A percentile compares a stretch with the other conserved stretches of the same genome.
Conservation (phyloP, 2,888 invertebrate genomes). For the Asteroscopus sphinx region DNA sequence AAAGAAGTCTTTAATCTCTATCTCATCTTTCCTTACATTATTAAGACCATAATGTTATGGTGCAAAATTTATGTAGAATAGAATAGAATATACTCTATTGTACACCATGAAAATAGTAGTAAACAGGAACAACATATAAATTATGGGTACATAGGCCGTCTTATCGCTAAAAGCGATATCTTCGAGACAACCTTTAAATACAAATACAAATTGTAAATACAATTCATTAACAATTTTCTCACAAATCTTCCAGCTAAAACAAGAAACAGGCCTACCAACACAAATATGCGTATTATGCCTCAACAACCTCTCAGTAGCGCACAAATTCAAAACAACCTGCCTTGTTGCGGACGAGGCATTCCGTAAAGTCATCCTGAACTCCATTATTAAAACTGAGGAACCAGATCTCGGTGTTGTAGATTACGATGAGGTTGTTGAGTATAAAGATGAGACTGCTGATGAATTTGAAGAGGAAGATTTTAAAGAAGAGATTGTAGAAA, state of each 20-base stretch:
- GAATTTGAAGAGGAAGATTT: conserved; percentile 33
- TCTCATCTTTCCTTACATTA: too few relatives aligned
- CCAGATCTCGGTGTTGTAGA: conserved; percentile 33
- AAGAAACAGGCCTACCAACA: conserved; percentile 62
- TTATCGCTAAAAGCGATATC: too few relatives aligned
- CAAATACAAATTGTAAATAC: too few relatives aligned
- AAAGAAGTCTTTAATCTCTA: too few relatives aligned
- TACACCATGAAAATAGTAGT: too few relatives aligned
- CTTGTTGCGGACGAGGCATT: conserved; percentile 63
- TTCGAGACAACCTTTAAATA: too few relatives aligned
- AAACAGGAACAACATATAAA: too few relatives aligned
- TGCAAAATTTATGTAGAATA: too few relatives aligned
- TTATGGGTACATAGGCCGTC: too few relatives aligned
- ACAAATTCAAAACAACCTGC: conserved; percentile 70
- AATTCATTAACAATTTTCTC: too few relatives aligned
- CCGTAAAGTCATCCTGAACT: conserved; percentile 42
- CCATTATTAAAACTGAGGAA: conserved; percentile 56
- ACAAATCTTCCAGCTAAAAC: conserved; percentile 42
- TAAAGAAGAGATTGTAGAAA: conserved; percentile 16
- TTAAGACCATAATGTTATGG: too few relatives aligned
- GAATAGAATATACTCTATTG: too few relatives aligned
- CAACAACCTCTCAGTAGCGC: conserved; percentile 60
- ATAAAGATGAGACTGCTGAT: conserved; percentile 33
- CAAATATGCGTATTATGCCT: conserved; percentile 67
- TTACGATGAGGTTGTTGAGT: conserved; percentile 17